A percentile compares a stretch with the other conserved stretches of the same genome.
Conservation (phyloP, 1,140 invertebrate genomes). For the Ostrea edulis region DNA sequence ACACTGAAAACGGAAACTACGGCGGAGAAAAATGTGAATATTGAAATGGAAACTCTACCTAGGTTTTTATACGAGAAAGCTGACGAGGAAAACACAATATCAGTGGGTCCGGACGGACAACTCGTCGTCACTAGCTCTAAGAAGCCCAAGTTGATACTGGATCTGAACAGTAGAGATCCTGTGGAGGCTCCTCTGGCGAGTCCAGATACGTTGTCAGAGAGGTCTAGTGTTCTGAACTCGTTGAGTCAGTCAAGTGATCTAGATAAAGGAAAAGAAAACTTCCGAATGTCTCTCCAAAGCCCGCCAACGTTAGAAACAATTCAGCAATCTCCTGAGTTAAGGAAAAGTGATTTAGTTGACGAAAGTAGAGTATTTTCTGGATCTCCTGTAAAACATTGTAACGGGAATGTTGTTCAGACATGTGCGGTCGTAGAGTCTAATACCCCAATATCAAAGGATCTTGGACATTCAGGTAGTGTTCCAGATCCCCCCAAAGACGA, state of each 20-base stretch:
- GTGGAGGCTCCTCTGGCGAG: slow-evolving; percentile 88
- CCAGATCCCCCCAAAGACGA: neutral
- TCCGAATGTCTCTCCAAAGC: slow-evolving; percentile 59
- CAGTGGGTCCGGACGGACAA: slow-evolving; percentile 47
- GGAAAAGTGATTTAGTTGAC: neutral
- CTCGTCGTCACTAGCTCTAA: slow-evolving; percentile 40
- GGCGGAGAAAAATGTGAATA: neutral
- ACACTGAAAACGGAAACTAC: slow-evolving; percentile 12
- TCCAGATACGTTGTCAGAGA: slow-evolving; percentile 91
- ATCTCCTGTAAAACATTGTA: neutral
- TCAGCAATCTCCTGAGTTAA: slow-evolving; percentile 61
- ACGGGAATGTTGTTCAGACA: slow-evolving; percentile 14
- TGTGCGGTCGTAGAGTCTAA: slow-evolving; percentile 21
- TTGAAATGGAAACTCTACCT: neutral
- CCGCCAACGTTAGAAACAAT: slow-evolving; percentile 59
- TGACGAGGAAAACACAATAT: neutral
- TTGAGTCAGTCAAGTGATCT: slow-evolving; percentile 56
- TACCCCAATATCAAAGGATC: neutral
- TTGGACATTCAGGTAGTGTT: neutral
- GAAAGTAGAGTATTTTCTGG: neutral
- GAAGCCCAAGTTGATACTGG: slow-evolving; percentile 51
- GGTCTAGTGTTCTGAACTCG: slow-evolving; percentile 82
- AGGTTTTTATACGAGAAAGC: slow-evolving; percentile 4
- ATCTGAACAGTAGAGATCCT: slow-evolving; percentile 48
- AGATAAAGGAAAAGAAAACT: slow-evolving; percentile 54